phyloP scores from a whole-genome alignment of 1,140 invertebrate genomes.

The Bacillus rossius region DNA sequence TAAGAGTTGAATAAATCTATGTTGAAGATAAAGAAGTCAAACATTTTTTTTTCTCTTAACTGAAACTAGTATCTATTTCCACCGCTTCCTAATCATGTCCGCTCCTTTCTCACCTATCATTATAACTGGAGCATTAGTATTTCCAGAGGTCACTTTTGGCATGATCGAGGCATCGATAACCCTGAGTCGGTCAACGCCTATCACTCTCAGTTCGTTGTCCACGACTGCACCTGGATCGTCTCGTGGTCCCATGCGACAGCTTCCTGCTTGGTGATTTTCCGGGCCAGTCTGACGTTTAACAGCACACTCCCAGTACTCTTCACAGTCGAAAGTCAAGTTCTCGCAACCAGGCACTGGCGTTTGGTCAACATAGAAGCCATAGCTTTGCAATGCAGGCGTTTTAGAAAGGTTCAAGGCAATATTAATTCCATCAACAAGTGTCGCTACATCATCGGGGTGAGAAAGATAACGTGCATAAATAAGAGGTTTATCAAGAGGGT shows the following conservation, averaged over 20 bases:
- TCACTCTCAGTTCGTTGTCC: slow-evolving; percentile 58
- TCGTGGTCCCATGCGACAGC: slow-evolving; percentile 70
- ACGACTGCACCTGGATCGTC: slow-evolving; percentile 64
- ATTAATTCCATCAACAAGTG: slow-evolving; percentile 69
- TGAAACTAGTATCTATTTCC: no score
- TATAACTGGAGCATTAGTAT: slow-evolving; percentile 79
- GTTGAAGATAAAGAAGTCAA: no score
- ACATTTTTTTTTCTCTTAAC: no score
- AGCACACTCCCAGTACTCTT: slow-evolving; percentile 78
- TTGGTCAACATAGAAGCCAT: slow-evolving; percentile 61
- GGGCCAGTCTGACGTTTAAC: slow-evolving; percentile 66
- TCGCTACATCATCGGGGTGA: slow-evolving; percentile 65
- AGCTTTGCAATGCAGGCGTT: slow-evolving; percentile 55
- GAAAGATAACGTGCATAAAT: slow-evolving; percentile 81
- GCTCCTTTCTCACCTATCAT: slow-evolving; percentile 85
- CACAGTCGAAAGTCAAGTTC: slow-evolving; percentile 62
- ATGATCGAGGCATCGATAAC: slow-evolving; percentile 78
- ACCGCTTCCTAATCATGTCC: slow-evolving; percentile 67
- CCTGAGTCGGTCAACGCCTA: slow-evolving; percentile 61
- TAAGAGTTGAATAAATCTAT: no score
- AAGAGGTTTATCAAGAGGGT: slow-evolving; percentile 73
- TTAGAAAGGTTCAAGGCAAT: slow-evolving; percentile 61
- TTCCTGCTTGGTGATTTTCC: slow-evolving; percentile 77
- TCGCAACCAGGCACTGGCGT: slow-evolving; percentile 68
- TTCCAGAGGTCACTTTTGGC: slow-evolving; percentile 62